Conservation (phyloP, 2,888 invertebrate genomes). For the Agrochola lota region DNA sequence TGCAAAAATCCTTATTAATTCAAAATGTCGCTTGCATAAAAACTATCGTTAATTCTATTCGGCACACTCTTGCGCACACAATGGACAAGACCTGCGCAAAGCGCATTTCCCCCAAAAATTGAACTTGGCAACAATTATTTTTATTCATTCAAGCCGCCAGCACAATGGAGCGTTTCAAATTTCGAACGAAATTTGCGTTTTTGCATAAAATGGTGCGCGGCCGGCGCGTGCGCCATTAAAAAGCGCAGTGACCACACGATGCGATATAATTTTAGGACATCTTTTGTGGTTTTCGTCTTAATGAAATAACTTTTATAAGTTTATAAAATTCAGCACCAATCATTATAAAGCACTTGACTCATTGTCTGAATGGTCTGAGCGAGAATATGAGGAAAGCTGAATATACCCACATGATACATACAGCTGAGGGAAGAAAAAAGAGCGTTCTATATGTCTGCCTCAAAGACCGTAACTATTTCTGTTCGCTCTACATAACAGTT, state of each 20-base stretch:
- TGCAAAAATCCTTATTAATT: constrained; percentile 83
- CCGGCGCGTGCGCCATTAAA: constrained; percentile 87
- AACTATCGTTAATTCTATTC: constrained; percentile 85
- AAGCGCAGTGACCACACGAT: constrained; percentile 71
- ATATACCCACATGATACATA: neutral
- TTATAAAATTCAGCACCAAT: neutral
- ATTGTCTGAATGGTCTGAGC: neutral
- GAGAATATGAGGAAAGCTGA: neutral
- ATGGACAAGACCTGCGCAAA: constrained; percentile 75
- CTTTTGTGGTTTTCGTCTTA: neutral
- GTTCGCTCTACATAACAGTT: no score
- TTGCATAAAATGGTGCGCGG: constrained; percentile 87
- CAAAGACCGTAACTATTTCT: neutral
- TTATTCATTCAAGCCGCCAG: constrained; percentile 83
- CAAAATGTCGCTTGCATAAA: constrained; percentile 85
- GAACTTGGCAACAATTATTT: constrained; percentile 86
- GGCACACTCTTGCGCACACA: constrained; percentile 80
- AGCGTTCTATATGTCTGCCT: neutral
- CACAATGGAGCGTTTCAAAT: constrained; percentile 90
- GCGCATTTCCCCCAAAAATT: constrained; percentile 85
- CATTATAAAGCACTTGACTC: neutral
- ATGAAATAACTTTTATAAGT: neutral
- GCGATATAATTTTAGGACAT: neutral
- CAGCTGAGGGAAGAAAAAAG: neutral
- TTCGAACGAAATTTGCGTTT: constrained; percentile 90